A percentile compares a stretch with the other conserved stretches of the same genome.
Evolutionary conservation across 1,140 invertebrate species (phyloP).

Genomic region (Polypedilum vanderplanki): DNA sequence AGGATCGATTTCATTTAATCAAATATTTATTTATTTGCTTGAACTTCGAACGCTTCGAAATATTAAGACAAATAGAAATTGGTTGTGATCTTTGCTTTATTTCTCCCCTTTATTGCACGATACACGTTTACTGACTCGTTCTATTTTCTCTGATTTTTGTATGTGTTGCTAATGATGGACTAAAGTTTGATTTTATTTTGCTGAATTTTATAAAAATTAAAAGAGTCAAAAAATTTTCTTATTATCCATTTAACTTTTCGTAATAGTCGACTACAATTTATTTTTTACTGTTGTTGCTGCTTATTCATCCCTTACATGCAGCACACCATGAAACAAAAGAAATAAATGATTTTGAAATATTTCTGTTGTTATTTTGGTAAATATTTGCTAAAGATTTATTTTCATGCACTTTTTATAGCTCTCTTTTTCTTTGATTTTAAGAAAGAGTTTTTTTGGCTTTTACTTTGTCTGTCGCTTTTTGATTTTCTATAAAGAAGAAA

Average conservation of each 20-base stretch:
- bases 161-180: not conserved
- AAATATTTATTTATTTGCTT: slow-evolving; percentile 29
- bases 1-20: slow-evolving; percentile 29
- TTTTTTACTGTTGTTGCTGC: slow-evolving; percentile 2
- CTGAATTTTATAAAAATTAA: not conserved
- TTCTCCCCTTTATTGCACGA: not conserved
- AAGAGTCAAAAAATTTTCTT: too few relatives aligned
- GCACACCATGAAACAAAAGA: not conserved
- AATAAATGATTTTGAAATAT: not conserved
- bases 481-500: not conserved
- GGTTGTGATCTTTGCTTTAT: slow-evolving; percentile 1
- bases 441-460: too few relatives aligned
- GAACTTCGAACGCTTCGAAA: slow-evolving; percentile 26
- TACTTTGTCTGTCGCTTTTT: not conserved
- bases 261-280: not conserved
- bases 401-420: not conserved
- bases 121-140: not conserved
- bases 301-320: not conserved
- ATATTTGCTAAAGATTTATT: not conserved
- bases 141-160: not conserved
- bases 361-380: not conserved
- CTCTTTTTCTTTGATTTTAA: too few relatives aligned
- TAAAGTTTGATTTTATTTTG: not conserved
- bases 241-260: not conserved
- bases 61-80: slow-evolving; percentile 25